Evolutionary conservation across 2,888 invertebrate species (phyloP).

Genomic region (Acheta domesticus): DNA sequence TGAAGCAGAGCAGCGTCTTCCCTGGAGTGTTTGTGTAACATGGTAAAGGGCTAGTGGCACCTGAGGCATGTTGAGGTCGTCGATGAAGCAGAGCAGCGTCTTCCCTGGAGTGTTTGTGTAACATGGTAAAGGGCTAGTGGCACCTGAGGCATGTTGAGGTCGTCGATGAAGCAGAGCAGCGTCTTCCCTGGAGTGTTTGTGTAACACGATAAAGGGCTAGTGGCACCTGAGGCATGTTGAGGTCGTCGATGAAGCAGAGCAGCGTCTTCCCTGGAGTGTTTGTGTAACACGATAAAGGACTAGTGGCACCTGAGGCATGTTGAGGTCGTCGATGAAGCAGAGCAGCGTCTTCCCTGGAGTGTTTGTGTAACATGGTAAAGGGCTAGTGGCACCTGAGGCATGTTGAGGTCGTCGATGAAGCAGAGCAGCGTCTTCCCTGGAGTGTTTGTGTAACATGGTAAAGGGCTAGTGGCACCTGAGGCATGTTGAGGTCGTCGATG

Average conservation of each 20-base stretch:
- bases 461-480: conserved; percentile 60
- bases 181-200: too few relatives aligned
- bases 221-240: conserved; percentile 84
- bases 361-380: too few relatives aligned
- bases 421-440: conserved; percentile 85
- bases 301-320: conserved; percentile 74
- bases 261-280: conserved; percentile 90
- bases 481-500: conserved; percentile 95
- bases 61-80: conserved; percentile 93
- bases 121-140: too few relatives aligned
- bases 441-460: too few relatives aligned
- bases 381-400: conserved; percentile 70
- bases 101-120: too few relatives aligned
- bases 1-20: conserved; percentile 82
- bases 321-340: conserved; percentile 91
- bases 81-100: conserved; percentile 83
- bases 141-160: conserved; percentile 91
- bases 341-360: conserved; percentile 87
- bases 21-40: too few relatives aligned
- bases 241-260: conserved; percentile 87
- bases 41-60: too few relatives aligned
- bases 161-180: conserved; percentile 86
- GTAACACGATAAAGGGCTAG: too few relatives aligned
- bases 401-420: conserved; percentile 93
- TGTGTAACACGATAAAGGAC: too few relatives aligned